phyloP scores from a whole-genome alignment of 2,888 invertebrate genomes.

The Toxonevra muliebris region DNA sequence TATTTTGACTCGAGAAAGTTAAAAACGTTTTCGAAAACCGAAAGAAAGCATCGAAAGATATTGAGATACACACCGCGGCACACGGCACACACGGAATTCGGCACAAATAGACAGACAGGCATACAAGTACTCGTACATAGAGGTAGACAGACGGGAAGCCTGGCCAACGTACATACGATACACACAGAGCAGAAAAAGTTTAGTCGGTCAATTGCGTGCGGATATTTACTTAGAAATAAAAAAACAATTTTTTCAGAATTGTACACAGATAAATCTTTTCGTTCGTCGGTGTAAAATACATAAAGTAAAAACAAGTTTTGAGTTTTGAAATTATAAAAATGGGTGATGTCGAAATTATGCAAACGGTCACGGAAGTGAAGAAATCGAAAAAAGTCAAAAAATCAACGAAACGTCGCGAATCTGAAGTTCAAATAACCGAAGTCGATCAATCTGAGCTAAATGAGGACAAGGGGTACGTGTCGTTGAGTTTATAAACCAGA shows the following conservation, averaged over 20 bases:
- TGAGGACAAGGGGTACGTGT: constrained; percentile 84
- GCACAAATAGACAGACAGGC: background rate
- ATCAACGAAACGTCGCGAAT: constrained; percentile 82
- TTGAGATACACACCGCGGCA: constrained; percentile 20
- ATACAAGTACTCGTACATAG: constrained; percentile 26
- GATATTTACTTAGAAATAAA: constrained; percentile 29
- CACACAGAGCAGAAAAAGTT: constrained; percentile 45
- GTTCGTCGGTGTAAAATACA: constrained; percentile 4
- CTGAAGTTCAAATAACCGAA: constrained; percentile 85
- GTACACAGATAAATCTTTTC: background rate
- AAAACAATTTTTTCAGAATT: constrained; percentile 2
- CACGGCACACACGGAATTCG: constrained; percentile 26
- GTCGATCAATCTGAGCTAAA: constrained; percentile 71
- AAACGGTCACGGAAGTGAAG: constrained; percentile 84
- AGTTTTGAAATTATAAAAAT: constrained; percentile 66
- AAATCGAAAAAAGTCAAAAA: constrained; percentile 93
- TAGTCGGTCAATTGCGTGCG: constrained; percentile 58
- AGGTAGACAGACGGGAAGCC: too few species aligned
- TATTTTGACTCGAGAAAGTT: constrained; percentile 62
- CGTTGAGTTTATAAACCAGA: constrained; percentile 58
- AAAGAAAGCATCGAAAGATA: constrained; percentile 4
- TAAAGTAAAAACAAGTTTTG: background rate
- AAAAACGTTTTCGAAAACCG: constrained; percentile 48
- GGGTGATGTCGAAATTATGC: constrained; percentile 92
- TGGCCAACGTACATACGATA: too few species aligned